Conservation (phyloP, 1,140 invertebrate genomes). For the Adelges cooleyi region DNA sequence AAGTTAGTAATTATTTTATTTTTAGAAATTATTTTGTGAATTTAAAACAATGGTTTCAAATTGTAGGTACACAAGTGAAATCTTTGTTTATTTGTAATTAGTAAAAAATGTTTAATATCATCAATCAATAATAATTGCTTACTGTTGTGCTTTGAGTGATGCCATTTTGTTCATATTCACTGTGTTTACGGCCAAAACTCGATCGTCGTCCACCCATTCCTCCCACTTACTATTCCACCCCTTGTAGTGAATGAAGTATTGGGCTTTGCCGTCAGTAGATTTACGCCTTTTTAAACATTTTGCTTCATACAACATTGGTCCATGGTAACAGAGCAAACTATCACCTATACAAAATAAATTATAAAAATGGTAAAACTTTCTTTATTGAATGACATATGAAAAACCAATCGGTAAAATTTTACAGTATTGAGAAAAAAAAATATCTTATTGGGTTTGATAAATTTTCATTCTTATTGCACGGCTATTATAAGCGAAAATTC, state of each 20-base stretch:
- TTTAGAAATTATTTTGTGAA: too few species aligned
- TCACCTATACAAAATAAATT: conserved; percentile 29
- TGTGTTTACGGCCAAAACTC: conserved; percentile 88
- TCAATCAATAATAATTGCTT: conserved; percentile 36
- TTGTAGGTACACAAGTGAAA: too few species aligned
- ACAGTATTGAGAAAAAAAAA: too few species aligned
- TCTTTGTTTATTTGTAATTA: background rate
- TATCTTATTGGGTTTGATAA: too few species aligned
- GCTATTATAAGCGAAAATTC: too few species aligned
- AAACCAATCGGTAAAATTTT: background rate
- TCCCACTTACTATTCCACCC: conserved; percentile 99
- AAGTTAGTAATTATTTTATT: too few species aligned
- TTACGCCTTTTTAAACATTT: conserved; percentile 79
- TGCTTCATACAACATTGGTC: conserved; percentile 38
- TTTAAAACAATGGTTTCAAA: too few species aligned
- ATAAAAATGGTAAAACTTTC: background rate
- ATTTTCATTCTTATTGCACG: too few species aligned
- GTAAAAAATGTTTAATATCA: background rate
- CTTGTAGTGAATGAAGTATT: conserved; percentile 89
- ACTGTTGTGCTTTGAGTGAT: conserved; percentile 72
- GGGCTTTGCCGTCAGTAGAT: conserved; percentile 31
- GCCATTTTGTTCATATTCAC: conserved; percentile 80
- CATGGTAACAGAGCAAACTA: conserved; percentile 32
- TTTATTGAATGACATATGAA: background rate
- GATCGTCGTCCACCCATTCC: conserved; percentile 90